These are phyloP conservation scores for Synergus umbraculus DNA, from an alignment of 2,888 invertebrate species.

Conservation along the genomic window DNA sequence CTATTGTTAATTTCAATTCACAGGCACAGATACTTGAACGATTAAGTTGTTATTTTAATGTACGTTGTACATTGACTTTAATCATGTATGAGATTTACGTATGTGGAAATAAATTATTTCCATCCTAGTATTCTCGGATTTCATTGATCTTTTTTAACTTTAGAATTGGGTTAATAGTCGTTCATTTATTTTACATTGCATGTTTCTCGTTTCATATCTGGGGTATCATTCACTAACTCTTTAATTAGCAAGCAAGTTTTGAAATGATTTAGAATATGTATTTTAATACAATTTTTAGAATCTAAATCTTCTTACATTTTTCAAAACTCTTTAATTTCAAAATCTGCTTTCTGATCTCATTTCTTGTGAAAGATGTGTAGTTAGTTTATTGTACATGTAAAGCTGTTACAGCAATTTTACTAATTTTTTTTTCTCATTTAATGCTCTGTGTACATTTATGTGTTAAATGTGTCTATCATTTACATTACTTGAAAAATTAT, in stretches of 20 bases:
- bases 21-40: conserved; percentile 42
- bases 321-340: conserved; percentile 12
- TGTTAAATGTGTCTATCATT: not conserved
- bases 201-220: conserved; percentile 25
- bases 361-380: conserved; percentile 14
- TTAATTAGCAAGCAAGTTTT: conserved; percentile 6
- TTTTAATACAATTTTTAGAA: not conserved
- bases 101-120: conserved; percentile 54
- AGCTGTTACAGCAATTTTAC: not conserved
- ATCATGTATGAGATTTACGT: conserved; percentile 40
- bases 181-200: conserved; percentile 18
- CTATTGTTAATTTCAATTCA: conserved; percentile 45
- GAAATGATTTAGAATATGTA: not conserved
- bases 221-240: conserved; percentile 17
- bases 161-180: not conserved
- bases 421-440: not conserved
- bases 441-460: not conserved
- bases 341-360: conserved; percentile 22
- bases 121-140: conserved; percentile 21
- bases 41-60: conserved; percentile 12
- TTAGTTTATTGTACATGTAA: not conserved
- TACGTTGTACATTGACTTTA: not conserved
- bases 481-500: not conserved
- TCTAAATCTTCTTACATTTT: not conserved
- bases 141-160: conserved; percentile 18